Base-by-base conservation (phyloP, 2,797 vertebrate genomes). In the Zenarchopterus dispar region DNA sequence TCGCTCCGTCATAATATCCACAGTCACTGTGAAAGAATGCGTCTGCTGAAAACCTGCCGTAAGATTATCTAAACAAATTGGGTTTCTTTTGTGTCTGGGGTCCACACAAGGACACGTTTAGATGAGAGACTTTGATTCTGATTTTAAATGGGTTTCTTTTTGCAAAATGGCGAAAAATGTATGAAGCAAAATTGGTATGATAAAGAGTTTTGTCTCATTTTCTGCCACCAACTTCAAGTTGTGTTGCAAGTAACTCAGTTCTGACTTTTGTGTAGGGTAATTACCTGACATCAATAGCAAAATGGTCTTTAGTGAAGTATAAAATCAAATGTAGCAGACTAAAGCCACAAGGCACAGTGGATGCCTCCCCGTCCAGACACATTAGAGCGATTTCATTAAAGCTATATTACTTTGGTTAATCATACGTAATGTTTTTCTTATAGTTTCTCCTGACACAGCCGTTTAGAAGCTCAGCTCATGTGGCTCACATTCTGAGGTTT, bases 21-120 rank as follows among this genome's bases (percentile, higher is more conserved):
- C 72, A 88, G 89, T 93, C 90, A 93, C 72, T 56, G 74, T 85
- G 65, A 86, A 91, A 87, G 92, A 93, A 94, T 94, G 89, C 24
- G 88, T 92, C 89, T 92, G 88, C 86, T 88, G 80, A 85, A 85
- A 87, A 89, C 77, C 71, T 82, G 77, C 85, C 64, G 79, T 77
- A 82, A 85, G 85, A 89, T 89, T 84, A 89, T 91, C 86, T 89
- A 89, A 94, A 93, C 88, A 93, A 91, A 92, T 92, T 87, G 82
- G 74, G 72, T 75, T 88, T 82, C 86, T 81, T 90, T 89, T 88
- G 79, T 85, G 89, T 90, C 83, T 90, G 80, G 81, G 80, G 67
- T 77, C 70, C 78, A 81, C 84, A 83, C 78, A 77, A 55, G 47
- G 64, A 78, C 72, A 81, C 65, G 62, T 84, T 78, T 67, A 70